Percentiles rank a stretch among this genome's conserved stretches.
Evolutionary conservation across 92 coral and sea anemone genomes (phyloP).

Genomic region (Epizoanthus illoricatus): DNA sequence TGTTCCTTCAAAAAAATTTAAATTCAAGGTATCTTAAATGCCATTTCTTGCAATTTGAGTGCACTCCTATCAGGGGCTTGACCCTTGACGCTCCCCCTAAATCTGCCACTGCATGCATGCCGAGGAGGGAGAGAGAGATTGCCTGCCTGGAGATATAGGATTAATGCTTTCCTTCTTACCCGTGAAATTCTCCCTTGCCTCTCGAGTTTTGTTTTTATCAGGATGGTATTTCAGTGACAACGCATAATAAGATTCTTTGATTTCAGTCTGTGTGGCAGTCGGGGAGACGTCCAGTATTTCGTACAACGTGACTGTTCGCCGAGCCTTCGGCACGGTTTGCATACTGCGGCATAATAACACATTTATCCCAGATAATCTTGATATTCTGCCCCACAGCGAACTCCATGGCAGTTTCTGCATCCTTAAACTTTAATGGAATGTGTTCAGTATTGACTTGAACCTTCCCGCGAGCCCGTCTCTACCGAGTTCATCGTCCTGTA

Average conservation of each 20-base stretch:
- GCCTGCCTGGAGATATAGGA: no score
- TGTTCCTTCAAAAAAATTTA: no score
- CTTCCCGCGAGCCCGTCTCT: not conserved
- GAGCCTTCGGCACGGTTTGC: slow-evolving; percentile 13
- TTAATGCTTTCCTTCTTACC: slow-evolving; percentile 49
- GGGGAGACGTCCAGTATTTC: slow-evolving; percentile 75
- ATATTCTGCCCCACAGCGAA: not conserved
- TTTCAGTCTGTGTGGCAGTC: slow-evolving; percentile 85
- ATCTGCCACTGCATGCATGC: no score
- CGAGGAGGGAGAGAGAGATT: no score
- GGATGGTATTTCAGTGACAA: slow-evolving; percentile 86
- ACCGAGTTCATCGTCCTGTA: no score
- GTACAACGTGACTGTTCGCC: slow-evolving; percentile 53
- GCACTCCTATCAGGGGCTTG: no score
- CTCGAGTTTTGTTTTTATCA: slow-evolving; percentile 59
- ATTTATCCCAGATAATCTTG: not conserved
- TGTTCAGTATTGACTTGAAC: not conserved
- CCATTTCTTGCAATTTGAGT: no score
- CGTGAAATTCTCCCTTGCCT: slow-evolving; percentile 62
- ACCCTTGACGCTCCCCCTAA: no score
- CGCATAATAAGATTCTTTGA: slow-evolving; percentile 84
- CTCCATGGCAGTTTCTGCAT: not conserved
- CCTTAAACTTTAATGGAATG: not conserved
- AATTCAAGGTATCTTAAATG: no score
- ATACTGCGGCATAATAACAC: not conserved